These are phyloP conservation scores for Barnardius zonarius DNA, from an alignment of 2,113 vertebrate genomes.

Conservation along the genomic window DNA sequence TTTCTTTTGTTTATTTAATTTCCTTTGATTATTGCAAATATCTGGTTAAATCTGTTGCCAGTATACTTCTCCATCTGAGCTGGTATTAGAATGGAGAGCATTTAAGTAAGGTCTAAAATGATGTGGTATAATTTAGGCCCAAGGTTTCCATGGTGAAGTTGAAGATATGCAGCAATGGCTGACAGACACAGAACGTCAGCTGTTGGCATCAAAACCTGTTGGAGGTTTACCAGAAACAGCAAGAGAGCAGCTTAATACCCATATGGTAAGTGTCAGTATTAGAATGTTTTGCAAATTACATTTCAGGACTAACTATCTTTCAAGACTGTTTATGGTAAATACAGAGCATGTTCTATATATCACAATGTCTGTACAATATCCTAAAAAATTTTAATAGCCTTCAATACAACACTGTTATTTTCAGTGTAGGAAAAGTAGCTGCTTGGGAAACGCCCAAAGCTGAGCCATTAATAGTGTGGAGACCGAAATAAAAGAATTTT, in stretches of 20 bases:
- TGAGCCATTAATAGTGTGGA: background rate
- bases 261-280: constrained; percentile 89
- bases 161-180: constrained; percentile 98
- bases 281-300: constrained; percentile 65
- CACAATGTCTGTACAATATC: constrained; percentile 3
- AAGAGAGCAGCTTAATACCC: constrained; percentile 92
- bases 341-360: background rate
- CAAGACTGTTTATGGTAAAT: constrained; percentile 24
- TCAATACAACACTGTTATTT: background rate
- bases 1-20: background rate
- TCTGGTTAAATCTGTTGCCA: background rate
- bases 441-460: background rate
- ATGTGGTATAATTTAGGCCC: constrained; percentile 83
- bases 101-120: constrained; percentile 27
- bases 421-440: background rate
- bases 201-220: constrained; percentile 94
- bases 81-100: background rate
- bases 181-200: constrained; percentile 95
- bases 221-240: constrained; percentile 98
- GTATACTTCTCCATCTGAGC: background rate
- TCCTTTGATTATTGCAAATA: background rate
- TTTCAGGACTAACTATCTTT: constrained; percentile 19
- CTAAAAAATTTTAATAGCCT: background rate
- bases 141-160: constrained; percentile 98
- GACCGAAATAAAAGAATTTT: background rate